Conservation (phyloP, 2,888 invertebrate genomes). For the Lasioglossum figueresi region DNA sequence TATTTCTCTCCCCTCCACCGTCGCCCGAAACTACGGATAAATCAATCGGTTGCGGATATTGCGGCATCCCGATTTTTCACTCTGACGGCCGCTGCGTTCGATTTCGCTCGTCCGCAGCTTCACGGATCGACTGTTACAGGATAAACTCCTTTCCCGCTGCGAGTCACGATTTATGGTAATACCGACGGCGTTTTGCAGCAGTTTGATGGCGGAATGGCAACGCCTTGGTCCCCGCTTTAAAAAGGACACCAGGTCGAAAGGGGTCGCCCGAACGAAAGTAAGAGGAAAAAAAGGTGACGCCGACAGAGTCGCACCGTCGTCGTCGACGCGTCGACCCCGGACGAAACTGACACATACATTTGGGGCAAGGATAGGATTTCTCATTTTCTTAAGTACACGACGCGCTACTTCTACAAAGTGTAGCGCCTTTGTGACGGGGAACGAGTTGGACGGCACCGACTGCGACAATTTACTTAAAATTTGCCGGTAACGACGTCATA, state of each 20-base stretch:
- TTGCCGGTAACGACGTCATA: constrained; percentile 42
- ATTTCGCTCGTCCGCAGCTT: constrained; percentile 49
- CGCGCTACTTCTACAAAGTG: constrained; percentile 32
- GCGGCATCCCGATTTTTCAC: constrained; percentile 63
- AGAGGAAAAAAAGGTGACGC: background rate
- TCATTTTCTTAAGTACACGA: constrained; percentile 71
- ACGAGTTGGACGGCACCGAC: background rate
- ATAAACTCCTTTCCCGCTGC: constrained; percentile 43
- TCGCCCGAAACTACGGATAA: constrained; percentile 56
- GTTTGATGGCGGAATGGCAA: background rate
- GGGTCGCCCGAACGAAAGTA: background rate
- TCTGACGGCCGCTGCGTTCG: constrained; percentile 52
- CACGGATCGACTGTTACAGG: constrained; percentile 46
- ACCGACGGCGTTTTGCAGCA: background rate
- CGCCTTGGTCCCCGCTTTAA: background rate
- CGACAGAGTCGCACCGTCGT: background rate
- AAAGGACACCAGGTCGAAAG: constrained; percentile 13
- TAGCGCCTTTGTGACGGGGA: background rate
- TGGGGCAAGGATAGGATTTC: constrained; percentile 52
- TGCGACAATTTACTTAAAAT: constrained; percentile 42
- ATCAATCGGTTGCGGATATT: constrained; percentile 66
- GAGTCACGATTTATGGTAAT: constrained; percentile 48
- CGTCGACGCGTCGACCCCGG: constrained; percentile 28
- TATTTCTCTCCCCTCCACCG: background rate
- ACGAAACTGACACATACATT: constrained; percentile 32